Conservation (phyloP, 2,888 invertebrate species). For the Coecobrya sp. region DNA sequence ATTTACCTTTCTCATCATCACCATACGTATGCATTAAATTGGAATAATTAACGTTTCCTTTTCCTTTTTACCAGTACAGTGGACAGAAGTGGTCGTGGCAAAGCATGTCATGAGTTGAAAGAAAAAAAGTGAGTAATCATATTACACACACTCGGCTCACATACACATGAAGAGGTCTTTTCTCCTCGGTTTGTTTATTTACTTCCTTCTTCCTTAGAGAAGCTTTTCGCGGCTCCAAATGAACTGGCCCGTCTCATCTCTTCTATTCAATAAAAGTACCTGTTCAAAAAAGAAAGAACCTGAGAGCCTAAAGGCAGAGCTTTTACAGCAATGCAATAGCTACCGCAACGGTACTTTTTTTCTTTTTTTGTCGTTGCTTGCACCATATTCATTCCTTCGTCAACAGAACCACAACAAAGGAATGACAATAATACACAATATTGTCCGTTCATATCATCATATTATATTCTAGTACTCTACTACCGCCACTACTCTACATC, state of each 20-base stretch:
- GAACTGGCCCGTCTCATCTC: neutral
- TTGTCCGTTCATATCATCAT: neutral
- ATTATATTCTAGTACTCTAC: neutral
- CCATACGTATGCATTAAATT: slow-evolving; percentile 40
- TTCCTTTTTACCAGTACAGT: slow-evolving; percentile 45
- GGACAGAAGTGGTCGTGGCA: slow-evolving; percentile 21
- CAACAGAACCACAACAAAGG: neutral
- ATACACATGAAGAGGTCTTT: slow-evolving; percentile 16
- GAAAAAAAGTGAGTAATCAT: slow-evolving; percentile 49
- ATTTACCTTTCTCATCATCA: slow-evolving; percentile 65
- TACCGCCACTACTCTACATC: slow-evolving; percentile 30
- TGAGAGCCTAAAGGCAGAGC: neutral
- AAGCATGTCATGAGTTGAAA: neutral
- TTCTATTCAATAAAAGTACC: neutral
- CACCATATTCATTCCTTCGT: slow-evolving; percentile 19
- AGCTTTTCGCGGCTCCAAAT: slow-evolving; percentile 17
- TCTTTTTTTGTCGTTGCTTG: slow-evolving; percentile 5
- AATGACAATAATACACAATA: slow-evolving; percentile 17
- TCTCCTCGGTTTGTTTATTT: slow-evolving; percentile 45
- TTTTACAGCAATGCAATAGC: slow-evolving; percentile 8
- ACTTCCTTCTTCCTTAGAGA: slow-evolving; percentile 4
- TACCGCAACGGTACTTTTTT: slow-evolving; percentile 39
- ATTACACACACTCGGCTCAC: neutral
- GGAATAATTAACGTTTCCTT: slow-evolving; percentile 70
- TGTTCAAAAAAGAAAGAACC: neutral